Evolutionary conservation across 2,888 invertebrate genomes (phyloP), one percentile per base, ranked within the genome.

Genomic region (Meganola albula): DNA sequence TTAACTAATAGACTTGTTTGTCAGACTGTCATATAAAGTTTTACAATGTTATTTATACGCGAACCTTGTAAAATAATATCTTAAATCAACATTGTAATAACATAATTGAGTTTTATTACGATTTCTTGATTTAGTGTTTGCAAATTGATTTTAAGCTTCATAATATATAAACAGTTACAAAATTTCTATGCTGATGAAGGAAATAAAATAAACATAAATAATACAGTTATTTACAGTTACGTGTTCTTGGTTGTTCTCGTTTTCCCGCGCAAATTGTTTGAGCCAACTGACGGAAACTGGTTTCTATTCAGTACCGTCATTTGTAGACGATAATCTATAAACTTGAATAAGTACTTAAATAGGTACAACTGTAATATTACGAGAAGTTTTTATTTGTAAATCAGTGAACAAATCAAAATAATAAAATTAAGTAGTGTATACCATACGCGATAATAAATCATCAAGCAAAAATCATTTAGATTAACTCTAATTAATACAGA

Each of bases 401-500:
- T n/a, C n/a, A n/a, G n/a, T n/a, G n/a, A n/a, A n/a, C n/a, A n/a
- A n/a, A n/a, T n/a, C n/a, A n/a, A n/a, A n/a, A n/a, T n/a, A n/a
- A n/a, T n/a, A n/a, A n/a, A n/a, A n/a, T n/a, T n/a, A n/a, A n/a
- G n/a, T n/a, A n/a, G n/a, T n/a, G n/a, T n/a, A n/a, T n/a, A n/a
- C n/a, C n/a, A n/a, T n/a, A n/a, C n/a, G n/a, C n/a, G n/a, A n/a
- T n/a, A n/a, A n/a, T n/a, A n/a, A 20, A 20, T 20, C 20, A 20
- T 20, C 4, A 7, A 5, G 20, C 20, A 20, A 44, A 52, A 55
- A 52, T 48, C 46, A 38, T 31, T 40, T 45, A 45, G 51, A 43
- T 48, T 46, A 49, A 56, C 45, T 61, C 48, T 63, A 63, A 67
- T 67, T 65, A 62, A 53, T 61, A 58, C 44, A 40, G 43, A 46